phyloP scores from a whole-genome alignment of 2,888 invertebrate species.

The Ochlodes sylvanus region DNA sequence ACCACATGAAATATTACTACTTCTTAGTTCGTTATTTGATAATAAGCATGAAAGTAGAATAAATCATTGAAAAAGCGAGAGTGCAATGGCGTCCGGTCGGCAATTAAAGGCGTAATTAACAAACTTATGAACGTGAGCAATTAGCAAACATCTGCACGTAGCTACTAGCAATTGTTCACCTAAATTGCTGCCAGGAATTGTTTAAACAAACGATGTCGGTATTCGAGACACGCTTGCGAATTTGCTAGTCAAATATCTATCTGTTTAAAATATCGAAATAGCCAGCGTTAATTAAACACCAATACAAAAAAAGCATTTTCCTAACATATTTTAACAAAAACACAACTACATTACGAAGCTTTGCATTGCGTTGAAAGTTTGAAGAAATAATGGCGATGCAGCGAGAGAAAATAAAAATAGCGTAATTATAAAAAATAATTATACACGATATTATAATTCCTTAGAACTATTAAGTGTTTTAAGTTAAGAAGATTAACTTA shows the following conservation, averaged over 20 bases:
- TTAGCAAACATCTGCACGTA: conserved; percentile 45
- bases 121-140: conserved; percentile 48
- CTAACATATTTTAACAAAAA: no score
- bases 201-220: conserved; percentile 4
- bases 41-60: conserved; percentile 18
- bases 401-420: no score
- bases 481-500: background rate
- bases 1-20: background rate
- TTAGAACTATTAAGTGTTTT: background rate
- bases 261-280: no score
- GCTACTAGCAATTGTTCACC: conserved; percentile 43
- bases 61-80: conserved; percentile 52
- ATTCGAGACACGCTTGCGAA: conserved; percentile 28
- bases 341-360: no score
- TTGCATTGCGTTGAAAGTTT: no score
- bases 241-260: conserved; percentile 8
- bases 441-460: no score
- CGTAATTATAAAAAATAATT: no score
- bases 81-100: conserved; percentile 47
- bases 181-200: conserved; percentile 36
- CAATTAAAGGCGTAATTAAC: conserved; percentile 58
- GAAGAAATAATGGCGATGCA: no score
- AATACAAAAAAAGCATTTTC: no score
- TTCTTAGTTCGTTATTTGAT: background rate
- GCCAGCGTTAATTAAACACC: no score